These are phyloP conservation scores for Ophonus ardosiacus DNA, from an alignment of 2,888 invertebrate genomes.

Conservation along the genomic window DNA sequence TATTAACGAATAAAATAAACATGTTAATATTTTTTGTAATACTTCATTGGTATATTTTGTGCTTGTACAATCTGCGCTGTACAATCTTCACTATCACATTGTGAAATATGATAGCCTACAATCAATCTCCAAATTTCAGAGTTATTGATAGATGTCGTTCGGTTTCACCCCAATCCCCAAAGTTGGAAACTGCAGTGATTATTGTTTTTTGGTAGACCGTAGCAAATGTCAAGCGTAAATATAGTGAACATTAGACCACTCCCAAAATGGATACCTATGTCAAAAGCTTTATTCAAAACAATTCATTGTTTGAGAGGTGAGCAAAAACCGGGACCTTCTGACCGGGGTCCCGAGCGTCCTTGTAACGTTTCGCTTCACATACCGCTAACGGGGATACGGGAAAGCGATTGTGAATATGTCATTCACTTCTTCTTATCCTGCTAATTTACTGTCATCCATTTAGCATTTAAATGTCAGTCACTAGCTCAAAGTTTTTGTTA, in stretches of 20 bases:
- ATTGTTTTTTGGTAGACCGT: neutral
- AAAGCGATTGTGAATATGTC: neutral
- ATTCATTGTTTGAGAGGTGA: neutral
- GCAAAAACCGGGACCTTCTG: constrained; percentile 9
- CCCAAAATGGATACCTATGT: constrained; percentile 10
- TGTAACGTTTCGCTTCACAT: neutral
- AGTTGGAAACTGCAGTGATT: neutral
- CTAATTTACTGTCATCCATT: neutral
- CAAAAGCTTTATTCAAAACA: constrained; percentile 25
- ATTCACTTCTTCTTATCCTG: neutral
- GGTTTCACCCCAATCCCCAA: neutral
- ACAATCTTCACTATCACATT: no score
- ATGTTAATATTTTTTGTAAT: no score
- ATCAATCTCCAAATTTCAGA: neutral
- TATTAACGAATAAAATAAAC: no score
- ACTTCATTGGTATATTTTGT: no score
- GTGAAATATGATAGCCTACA: neutral
- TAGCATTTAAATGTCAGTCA: constrained; percentile 1
- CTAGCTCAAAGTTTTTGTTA: neutral
- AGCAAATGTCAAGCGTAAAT: constrained; percentile 12
- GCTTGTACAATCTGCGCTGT: no score
- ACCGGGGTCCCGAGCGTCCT: neutral
- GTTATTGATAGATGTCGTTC: neutral
- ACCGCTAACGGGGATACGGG: neutral
- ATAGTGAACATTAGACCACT: neutral